Conservation (phyloP, 2,113 vertebrate species). For the Lates calcarifer region DNA sequence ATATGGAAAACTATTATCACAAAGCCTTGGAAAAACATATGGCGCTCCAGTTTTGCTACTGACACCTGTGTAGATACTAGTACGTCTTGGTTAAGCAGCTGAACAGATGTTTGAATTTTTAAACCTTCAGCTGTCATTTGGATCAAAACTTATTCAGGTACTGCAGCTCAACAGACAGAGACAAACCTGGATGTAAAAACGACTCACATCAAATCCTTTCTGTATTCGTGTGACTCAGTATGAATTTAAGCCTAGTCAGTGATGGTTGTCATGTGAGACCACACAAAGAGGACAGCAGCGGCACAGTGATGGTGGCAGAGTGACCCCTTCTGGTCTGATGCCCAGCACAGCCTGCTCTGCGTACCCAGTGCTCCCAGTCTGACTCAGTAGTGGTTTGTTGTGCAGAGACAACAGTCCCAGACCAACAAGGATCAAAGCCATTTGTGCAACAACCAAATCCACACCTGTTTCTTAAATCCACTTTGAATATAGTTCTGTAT, state of each 20-base stretch:
- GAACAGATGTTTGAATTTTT: slow-evolving; percentile 47
- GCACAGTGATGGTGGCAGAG: slow-evolving; percentile 70
- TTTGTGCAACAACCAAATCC: background rate
- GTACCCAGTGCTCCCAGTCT: slow-evolving; percentile 31
- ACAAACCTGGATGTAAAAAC: background rate
- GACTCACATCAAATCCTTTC: background rate
- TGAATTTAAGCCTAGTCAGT: slow-evolving; percentile 2
- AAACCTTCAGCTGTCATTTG: slow-evolving; percentile 41
- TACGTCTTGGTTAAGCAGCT: slow-evolving; percentile 20
- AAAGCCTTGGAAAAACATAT: slow-evolving; percentile 46
- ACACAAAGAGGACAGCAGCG: slow-evolving; percentile 36
- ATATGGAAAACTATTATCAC: slow-evolving; percentile 48
- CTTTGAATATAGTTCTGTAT: slow-evolving; percentile 1
- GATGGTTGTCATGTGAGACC: slow-evolving; percentile 8
- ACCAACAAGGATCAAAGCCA: background rate
- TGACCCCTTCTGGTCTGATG: slow-evolving; percentile 83
- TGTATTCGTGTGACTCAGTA: background rate
- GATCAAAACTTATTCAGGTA: slow-evolving; percentile 12
- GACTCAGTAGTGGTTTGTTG: slow-evolving; percentile 7
- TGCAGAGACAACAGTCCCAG: background rate
- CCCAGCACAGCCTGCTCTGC: slow-evolving; percentile 37
- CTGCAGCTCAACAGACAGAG: background rate
- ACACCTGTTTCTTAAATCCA: background rate
- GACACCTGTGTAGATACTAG: slow-evolving; percentile 34
- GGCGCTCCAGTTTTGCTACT: slow-evolving; percentile 25